phyloP scores from a whole-genome alignment of 2,797 vertebrate genomes.

The Phataginus tetradactyla region DNA sequence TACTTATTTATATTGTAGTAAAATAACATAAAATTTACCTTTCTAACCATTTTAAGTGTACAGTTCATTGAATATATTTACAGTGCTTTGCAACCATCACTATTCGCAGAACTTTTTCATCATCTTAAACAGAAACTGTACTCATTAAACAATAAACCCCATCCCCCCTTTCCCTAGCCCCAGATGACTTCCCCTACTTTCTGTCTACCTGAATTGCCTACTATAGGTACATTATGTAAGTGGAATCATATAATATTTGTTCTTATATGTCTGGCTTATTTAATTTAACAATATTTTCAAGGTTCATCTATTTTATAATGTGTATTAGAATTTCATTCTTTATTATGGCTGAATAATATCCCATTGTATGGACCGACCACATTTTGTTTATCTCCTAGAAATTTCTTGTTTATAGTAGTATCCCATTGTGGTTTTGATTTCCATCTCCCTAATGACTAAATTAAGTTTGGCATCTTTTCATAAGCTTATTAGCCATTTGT shows the following conservation, averaged over 20 bases:
- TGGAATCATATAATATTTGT: not conserved
- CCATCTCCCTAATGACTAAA: not conserved
- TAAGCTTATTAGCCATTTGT: not conserved
- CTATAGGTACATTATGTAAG: not conserved
- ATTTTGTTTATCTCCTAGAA: not conserved
- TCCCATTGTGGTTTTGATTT: not conserved
- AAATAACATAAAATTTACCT: not conserved
- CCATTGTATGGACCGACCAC: not conserved
- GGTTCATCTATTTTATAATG: not conserved
- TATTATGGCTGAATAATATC: not conserved
- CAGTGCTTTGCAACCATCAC: not conserved
- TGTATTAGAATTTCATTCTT: not conserved
- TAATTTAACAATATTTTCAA: not conserved
- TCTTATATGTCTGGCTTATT: not conserved
- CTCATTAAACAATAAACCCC: not conserved
- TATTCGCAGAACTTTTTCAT: not conserved
- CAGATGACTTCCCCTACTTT: not conserved
- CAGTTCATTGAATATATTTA: not conserved
- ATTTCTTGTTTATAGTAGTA: not conserved
- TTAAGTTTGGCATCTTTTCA: not conserved
- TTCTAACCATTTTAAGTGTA: not conserved
- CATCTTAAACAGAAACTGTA: not conserved
- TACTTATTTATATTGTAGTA: not conserved
- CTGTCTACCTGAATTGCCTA: not conserved
- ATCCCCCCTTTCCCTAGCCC: no score